phyloP scores from a whole-genome alignment of 2,797 vertebrate genomes.

The Etheostoma perlongum region DNA sequence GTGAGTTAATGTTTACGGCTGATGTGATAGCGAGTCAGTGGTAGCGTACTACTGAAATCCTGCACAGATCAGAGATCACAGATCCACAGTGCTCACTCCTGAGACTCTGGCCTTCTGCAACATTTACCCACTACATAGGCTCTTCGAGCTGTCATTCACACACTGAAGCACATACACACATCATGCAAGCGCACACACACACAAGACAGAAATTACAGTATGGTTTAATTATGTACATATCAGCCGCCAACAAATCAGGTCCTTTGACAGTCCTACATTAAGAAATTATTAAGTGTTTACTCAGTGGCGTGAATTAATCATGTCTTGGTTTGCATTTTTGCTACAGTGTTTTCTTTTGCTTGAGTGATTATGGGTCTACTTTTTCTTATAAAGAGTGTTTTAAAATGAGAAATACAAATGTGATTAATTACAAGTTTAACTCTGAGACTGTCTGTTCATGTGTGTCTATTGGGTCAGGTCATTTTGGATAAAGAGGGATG shows the following conservation, averaged over 20 bases:
- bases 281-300: conserved; percentile 62
- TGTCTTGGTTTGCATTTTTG: conserved; percentile 34
- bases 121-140: conserved; percentile 76
- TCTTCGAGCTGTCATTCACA: conserved; percentile 65
- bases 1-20: conserved; percentile 62
- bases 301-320: conserved; percentile 58
- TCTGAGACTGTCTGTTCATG: conserved; percentile 1
- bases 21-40: conserved; percentile 62
- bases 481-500: conserved; percentile 71
- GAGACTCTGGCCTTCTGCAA: conserved; percentile 77
- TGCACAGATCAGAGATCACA: conserved; percentile 78
- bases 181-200: conserved; percentile 1
- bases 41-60: conserved; percentile 77
- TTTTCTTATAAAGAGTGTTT: background rate
- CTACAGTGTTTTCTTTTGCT: conserved; percentile 7
- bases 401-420: conserved; percentile 25
- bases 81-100: conserved; percentile 68
- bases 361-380: conserved; percentile 43
- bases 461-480: background rate
- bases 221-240: conserved; percentile 53
- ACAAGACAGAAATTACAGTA: conserved; percentile 29
- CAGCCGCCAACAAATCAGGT: conserved; percentile 54
- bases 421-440: conserved; percentile 30
- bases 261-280: conserved; percentile 57
- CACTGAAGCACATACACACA: conserved; percentile 21